Conservation (phyloP, 2,797 vertebrate genomes). For the Eremophila alpestris region DNA sequence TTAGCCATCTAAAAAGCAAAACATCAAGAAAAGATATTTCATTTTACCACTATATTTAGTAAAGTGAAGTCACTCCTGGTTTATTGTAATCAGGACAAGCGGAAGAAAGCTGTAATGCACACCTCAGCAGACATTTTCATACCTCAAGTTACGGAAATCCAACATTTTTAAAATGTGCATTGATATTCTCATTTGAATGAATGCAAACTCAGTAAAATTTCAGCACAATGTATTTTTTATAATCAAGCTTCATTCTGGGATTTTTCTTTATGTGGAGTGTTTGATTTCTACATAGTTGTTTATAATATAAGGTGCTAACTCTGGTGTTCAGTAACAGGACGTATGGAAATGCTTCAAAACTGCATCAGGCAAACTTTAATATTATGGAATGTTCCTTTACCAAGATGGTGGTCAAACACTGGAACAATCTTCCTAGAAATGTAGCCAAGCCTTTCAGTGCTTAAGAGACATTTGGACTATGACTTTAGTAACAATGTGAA, state of each 20-base stretch:
- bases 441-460: not conserved
- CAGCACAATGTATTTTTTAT: not conserved
- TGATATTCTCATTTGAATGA: not conserved
- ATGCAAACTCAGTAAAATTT: not conserved
- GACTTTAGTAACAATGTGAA: not conserved
- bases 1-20: not conserved
- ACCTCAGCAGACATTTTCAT: not conserved
- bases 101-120: not conserved
- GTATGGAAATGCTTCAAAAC: not conserved
- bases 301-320: not conserved
- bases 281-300: not conserved
- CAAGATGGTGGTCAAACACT: not conserved
- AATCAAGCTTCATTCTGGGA: not conserved
- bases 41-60: not conserved
- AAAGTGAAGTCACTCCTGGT: not conserved
- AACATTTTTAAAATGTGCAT: not conserved
- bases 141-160: not conserved
- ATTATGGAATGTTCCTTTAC: not conserved
- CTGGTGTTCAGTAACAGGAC: not conserved
- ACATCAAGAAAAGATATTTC: not conserved
- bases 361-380: not conserved
- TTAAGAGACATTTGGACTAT: not conserved
- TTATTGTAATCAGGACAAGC: not conserved
- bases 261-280: not conserved
- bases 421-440: not conserved